phyloP scores from a whole-genome alignment of 2,113 vertebrate species.

The Campylomormyrus numenius region DNA sequence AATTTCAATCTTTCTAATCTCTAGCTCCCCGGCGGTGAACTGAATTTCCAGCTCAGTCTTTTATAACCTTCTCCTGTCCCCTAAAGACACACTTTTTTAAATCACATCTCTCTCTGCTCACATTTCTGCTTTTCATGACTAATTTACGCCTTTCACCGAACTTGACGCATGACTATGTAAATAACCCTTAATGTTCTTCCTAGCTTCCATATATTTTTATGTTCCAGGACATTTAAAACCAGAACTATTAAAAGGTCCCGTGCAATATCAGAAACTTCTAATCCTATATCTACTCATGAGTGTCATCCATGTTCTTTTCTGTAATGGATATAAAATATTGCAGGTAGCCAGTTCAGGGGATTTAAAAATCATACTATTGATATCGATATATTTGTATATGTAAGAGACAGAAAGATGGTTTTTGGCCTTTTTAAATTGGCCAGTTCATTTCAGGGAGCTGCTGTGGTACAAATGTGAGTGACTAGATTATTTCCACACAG shows the following conservation, averaged over 20 bases:
- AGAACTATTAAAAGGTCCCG: neutral
- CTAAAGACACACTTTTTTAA: constrained; percentile 11
- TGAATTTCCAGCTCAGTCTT: constrained; percentile 15
- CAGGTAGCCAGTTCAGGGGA: neutral
- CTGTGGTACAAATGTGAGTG: neutral
- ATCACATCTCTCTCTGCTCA: constrained; percentile 6
- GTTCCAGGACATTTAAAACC: neutral
- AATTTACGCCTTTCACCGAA: neutral
- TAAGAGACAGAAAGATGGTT: neutral
- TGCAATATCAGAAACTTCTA: neutral
- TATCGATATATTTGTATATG: neutral
- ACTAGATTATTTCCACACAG: neutral
- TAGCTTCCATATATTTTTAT: constrained; percentile 6
- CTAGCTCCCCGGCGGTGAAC: neutral
- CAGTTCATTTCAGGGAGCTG: neutral
- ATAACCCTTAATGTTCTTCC: neutral
- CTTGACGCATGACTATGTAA: constrained; percentile 1
- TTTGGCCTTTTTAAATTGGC: neutral
- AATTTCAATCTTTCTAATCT: constrained; percentile 17
- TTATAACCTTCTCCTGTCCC: constrained; percentile 3
- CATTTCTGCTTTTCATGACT: neutral
- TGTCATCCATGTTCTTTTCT: neutral
- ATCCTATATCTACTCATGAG: neutral
- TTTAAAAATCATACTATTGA: neutral
- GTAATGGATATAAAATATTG: neutral